phyloP scores from a whole-genome alignment of 2,797 vertebrate genomes.

The Sebastes vulpes region DNA sequence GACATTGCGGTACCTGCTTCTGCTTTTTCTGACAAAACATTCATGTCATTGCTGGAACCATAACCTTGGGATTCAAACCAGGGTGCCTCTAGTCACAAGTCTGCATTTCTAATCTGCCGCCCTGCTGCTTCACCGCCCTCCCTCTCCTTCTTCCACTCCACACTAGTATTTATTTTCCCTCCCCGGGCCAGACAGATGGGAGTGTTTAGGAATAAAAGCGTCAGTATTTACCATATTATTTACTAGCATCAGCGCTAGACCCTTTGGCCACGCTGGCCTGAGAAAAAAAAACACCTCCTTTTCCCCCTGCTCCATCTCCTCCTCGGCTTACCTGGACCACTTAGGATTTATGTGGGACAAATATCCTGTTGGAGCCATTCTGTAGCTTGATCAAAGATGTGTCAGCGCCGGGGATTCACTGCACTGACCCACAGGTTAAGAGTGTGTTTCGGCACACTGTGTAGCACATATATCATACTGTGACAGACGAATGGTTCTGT shows the following conservation, averaged over 20 bases:
- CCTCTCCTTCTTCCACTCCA: slow-evolving; percentile 35
- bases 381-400: slow-evolving; percentile 73
- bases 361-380: slow-evolving; percentile 57
- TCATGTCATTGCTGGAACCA: not conserved
- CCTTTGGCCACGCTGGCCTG: slow-evolving; percentile 45
- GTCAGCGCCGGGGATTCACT: slow-evolving; percentile 59
- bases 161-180: slow-evolving; percentile 66
- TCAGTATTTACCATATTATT: slow-evolving; percentile 81
- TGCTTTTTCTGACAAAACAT: not conserved
- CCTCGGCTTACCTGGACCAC: slow-evolving; percentile 31
- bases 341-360: slow-evolving; percentile 66
- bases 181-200: slow-evolving; percentile 70
- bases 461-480: slow-evolving; percentile 58
- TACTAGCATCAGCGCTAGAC: slow-evolving; percentile 50
- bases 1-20: not conserved
- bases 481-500: slow-evolving; percentile 55
- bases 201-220: slow-evolving; percentile 74
- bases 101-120: slow-evolving; percentile 59
- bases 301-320: not conserved
- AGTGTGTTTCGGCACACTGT: slow-evolving; percentile 43
- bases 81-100: slow-evolving; percentile 40
- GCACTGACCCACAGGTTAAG: slow-evolving; percentile 64
- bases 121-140: slow-evolving; percentile 48
- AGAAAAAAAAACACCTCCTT: slow-evolving; percentile 8
- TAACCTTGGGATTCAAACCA: slow-evolving; percentile 27